Evolutionary conservation across 1,140 invertebrate genomes (phyloP).

Genomic region (Uloborus diversus): DNA sequence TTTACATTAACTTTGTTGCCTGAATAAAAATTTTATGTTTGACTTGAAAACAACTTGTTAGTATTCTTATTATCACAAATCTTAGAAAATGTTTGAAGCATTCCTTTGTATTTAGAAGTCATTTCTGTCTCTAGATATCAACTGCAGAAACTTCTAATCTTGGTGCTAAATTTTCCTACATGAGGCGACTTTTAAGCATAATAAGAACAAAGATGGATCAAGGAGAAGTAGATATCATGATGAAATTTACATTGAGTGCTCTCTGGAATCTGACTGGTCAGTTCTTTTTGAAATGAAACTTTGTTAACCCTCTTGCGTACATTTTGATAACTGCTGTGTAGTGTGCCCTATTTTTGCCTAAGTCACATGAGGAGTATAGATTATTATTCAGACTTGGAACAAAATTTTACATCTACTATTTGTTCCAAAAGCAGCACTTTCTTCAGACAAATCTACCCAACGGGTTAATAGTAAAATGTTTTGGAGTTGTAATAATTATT

Average conservation of each 20-base stretch:
- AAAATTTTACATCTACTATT: too few relatives aligned
- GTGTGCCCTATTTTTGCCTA: not conserved
- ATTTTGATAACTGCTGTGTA: not conserved
- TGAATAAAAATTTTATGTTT: too few relatives aligned
- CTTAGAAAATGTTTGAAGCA: too few relatives aligned
- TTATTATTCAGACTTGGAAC: not conserved
- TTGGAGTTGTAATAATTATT: too few relatives aligned
- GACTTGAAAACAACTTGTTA: too few relatives aligned
- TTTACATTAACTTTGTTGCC: too few relatives aligned
- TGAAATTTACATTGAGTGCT: constrained; percentile 83
- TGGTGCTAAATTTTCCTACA: constrained; percentile 76
- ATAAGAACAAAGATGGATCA: constrained; percentile 74
- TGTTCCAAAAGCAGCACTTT: too few relatives aligned
- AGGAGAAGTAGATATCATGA: constrained; percentile 75
- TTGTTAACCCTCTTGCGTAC: not conserved
- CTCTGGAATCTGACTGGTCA: constrained; percentile 82
- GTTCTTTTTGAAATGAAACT: not conserved
- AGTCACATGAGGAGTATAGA: not conserved
- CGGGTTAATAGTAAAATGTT: too few relatives aligned
- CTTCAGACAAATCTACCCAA: too few relatives aligned
- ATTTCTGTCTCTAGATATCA: constrained; percentile 76
- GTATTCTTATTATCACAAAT: too few relatives aligned
- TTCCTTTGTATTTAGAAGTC: too few relatives aligned
- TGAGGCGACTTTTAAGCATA: constrained; percentile 77
- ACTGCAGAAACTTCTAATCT: constrained; percentile 78